Percentiles rank a stretch among this genome's conserved stretches.
These are phyloP conservation scores for Zophobas atratus DNA, from an alignment of 1,140 invertebrate species.

Conservation along the genomic window DNA sequence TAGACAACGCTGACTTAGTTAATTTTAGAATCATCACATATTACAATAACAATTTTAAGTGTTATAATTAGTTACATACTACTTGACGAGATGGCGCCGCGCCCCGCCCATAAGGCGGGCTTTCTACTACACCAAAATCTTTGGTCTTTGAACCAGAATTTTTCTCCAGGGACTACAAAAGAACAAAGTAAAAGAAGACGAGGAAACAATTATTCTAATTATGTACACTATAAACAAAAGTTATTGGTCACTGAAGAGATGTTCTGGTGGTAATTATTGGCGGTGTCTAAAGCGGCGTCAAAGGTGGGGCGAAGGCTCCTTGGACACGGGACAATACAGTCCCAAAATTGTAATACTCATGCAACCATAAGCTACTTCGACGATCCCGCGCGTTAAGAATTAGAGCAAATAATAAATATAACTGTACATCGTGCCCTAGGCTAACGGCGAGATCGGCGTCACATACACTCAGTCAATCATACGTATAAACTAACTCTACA, in stretches of 20 bases:
- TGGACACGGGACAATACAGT: slow-evolving; percentile 50
- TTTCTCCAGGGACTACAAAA: slow-evolving; percentile 51
- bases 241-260: slow-evolving; percentile 49
- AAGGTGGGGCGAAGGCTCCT: slow-evolving; percentile 50
- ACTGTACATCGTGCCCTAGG: slow-evolving; percentile 58
- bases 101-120: slow-evolving; percentile 57
- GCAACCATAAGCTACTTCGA: slow-evolving; percentile 58
- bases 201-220: slow-evolving; percentile 49
- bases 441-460: slow-evolving; percentile 49
- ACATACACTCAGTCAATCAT: slow-evolving; percentile 59
- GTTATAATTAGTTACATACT: slow-evolving; percentile 60
- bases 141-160: slow-evolving; percentile 62
- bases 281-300: slow-evolving; percentile 54
- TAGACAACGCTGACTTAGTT: slow-evolving; percentile 65
- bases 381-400: slow-evolving; percentile 51
- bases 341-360: slow-evolving; percentile 54
- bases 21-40: slow-evolving; percentile 65
- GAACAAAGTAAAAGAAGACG: slow-evolving; percentile 8
- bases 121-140: slow-evolving; percentile 62
- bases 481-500: slow-evolving; percentile 68
- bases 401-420: slow-evolving; percentile 60
- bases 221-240: slow-evolving; percentile 62
- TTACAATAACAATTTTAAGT: slow-evolving; percentile 59
- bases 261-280: slow-evolving; percentile 57
- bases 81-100: slow-evolving; percentile 57